A percentile compares a stretch with the other conserved stretches of the same genome.
Evolutionary conservation across 2,888 invertebrate species (phyloP).

Genomic region (Caenorhabditis sinica): DNA sequence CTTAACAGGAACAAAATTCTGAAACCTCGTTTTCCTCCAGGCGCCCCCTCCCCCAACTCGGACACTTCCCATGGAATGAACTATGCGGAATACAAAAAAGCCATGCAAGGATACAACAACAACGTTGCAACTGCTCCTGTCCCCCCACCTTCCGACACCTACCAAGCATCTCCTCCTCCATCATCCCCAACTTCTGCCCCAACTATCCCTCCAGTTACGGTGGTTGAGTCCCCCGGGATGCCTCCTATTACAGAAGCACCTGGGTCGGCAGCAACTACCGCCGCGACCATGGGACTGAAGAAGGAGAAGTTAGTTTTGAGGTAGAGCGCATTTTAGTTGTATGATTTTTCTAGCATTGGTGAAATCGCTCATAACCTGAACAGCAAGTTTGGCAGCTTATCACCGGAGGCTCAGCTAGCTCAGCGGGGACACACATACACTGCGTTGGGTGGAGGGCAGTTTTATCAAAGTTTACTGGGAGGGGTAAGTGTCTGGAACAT

Average conservation of each 20-base stretch:
- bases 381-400: conserved; percentile 28
- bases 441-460: conserved; percentile 71
- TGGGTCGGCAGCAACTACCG: conserved; percentile 38
- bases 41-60: not conserved
- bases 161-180: conserved; percentile 7
- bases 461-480: conserved; percentile 72
- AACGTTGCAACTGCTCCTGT: not conserved
- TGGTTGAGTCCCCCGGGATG: conserved; percentile 40
- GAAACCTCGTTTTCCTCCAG: too few species aligned
- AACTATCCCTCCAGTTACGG: conserved; percentile 44
- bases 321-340: not conserved
- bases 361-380: conserved; percentile 52
- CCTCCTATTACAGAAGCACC: conserved; percentile 19
- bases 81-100: conserved; percentile 56
- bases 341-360: conserved; percentile 28
- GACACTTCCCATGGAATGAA: conserved; percentile 30
- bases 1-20: too few species aligned
- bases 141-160: conserved; percentile 7
- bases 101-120: conserved; percentile 33
- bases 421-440: conserved; percentile 65
- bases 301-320: conserved; percentile 41
- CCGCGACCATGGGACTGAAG: conserved; percentile 55
- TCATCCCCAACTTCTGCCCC: not conserved
- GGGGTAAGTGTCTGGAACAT: conserved; percentile 37
- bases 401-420: conserved; percentile 34